Evolutionary conservation across 2,888 invertebrate genomes (phyloP), one percentile per base, ranked within the genome.

Genomic region (Ophioninae sp.): DNA sequence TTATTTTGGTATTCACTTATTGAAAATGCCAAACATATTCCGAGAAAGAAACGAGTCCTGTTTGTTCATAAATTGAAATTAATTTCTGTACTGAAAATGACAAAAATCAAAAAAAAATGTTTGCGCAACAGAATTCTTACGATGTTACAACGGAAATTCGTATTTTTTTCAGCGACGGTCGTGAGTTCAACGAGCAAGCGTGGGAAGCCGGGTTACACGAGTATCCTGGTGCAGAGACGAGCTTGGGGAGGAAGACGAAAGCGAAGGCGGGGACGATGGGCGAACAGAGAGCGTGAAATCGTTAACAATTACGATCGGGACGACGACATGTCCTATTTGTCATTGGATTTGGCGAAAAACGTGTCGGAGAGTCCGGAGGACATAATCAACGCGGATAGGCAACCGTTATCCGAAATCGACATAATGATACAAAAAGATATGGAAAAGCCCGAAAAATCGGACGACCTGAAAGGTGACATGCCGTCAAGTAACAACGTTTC

Each of bases 151-250:
- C 65, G 21, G 6, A 17, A 50, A 39, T 50, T 67, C 39, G 10
- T 56, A 6, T 73, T 72, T 65, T 62, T 65, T 76, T 74, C 41
- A 87, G 86, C 88, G 68, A 86, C 90, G 17, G 75, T 89, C 0
- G 86, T 91, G 10, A 90, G 89, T 59, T 69, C 68, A n/a, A 88
- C 89, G 7, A 91, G 91, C 17, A 92, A 91, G 78, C 90, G 93
- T 44, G 93, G 93, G 0, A 92, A 93, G 65, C 93, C 93, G 5
- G 93, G 93, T 17, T 92, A 91, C 56, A 90, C 92, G 10, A 93
- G 93, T 82, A 93, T 92, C 74, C 88, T 93, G 88, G 92, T 93
- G 6, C 90, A 91, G 76, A 93, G 93, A 61, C 90, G 91, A 83
- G 90, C 91, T 10, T 90, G 90, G 89, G 91, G 90, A 80, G 90